Evolutionary conservation across 1,140 invertebrate species (phyloP), one percentile per base, ranked within the genome.

Genomic region (Drosophila prosaltans): DNA sequence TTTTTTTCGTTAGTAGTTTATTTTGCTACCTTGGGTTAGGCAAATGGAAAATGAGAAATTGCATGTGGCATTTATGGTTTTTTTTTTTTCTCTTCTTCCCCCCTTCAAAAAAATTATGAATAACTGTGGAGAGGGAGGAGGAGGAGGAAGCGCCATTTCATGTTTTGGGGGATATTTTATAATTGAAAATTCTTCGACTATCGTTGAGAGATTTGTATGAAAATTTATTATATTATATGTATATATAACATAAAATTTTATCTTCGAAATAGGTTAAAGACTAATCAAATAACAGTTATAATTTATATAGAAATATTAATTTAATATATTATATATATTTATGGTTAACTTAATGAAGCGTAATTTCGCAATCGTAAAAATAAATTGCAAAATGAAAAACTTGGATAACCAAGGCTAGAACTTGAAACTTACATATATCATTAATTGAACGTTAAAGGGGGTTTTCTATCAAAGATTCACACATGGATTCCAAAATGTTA

Each of bases 41-140:
- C 55, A 81, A 81, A 69, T 74, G 69, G 60, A 67, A 60, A 64
- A 24, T 51, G 59, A n/a, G 63, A 67, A 66, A 62, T 61, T 58
- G 32, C 69, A 72, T 81, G 55, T 84, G 81, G 66, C 78, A 78
- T 86, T 84, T 69, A 78, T 85, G 51, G 11, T 55, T 62, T 45
- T 67, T 61, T 43, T 60, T 30, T 30, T 30, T 30, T 36, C 32
- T 7, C 3, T 36, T 32, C 36, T 28, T 8, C 21, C 21, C 45
- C 45, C 41, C 24, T 51, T 24, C 1, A 36, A 5, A 7, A 2
- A 2, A 51, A 51, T 51, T 21, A 26, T 51, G 45, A 51, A 51
- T 39, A 26, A 40, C 62, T 48, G 59, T 55, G 58, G 76, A 51
- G 55, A 65, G 69, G 74, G 68, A 26, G 43, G 64, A 61, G 72